These are phyloP conservation scores for Yponomeuta evonymella DNA, from an alignment of 2,888 invertebrate species.

Conservation along the genomic window DNA sequence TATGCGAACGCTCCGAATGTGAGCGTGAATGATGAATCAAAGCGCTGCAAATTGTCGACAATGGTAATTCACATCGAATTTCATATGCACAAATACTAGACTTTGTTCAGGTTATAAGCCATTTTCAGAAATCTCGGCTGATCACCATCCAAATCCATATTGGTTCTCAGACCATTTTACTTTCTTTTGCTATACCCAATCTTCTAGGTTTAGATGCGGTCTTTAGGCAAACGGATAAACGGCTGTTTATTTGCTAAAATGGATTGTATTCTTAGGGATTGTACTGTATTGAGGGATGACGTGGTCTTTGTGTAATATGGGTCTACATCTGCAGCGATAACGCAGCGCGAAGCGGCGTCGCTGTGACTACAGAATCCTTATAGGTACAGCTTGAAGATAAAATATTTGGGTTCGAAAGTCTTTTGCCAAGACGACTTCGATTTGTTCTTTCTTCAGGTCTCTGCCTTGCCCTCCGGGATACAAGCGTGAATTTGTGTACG, in stretches of 20 bases:
- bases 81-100: background rate
- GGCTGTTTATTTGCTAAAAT: background rate
- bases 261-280: background rate
- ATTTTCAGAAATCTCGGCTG: no score
- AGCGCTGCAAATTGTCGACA: background rate
- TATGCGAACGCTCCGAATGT: slow-evolving; percentile 4
- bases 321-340: background rate
- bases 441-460: no score
- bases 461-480: no score
- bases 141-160: no score
- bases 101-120: background rate
- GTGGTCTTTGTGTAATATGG: background rate
- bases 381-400: background rate
- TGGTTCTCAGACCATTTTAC: no score
- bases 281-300: background rate
- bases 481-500: no score
- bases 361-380: slow-evolving; percentile 5
- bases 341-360: slow-evolving; percentile 1
- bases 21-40: background rate
- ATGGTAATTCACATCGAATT: background rate
- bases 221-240: background rate
- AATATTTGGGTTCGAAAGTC: background rate
- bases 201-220: background rate
- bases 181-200: no score
- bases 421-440: no score